Evolutionary conservation across 2,888 invertebrate genomes (phyloP).

Genomic region (Leptopilina drosophilae): DNA sequence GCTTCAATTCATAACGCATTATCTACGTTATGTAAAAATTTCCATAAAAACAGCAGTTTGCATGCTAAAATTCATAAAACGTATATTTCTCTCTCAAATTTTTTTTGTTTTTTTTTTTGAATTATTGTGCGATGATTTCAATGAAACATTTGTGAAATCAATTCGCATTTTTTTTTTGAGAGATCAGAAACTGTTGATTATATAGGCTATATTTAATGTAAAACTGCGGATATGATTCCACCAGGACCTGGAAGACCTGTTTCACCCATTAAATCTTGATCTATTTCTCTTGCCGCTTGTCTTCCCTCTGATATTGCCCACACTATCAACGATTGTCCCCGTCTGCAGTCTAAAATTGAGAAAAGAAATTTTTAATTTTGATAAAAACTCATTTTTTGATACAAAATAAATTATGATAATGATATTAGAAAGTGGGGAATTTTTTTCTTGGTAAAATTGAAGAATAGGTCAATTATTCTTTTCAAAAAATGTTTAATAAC

Average conservation of each 20-base stretch:
- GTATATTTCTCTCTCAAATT: background rate
- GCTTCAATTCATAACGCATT: conserved; percentile 34
- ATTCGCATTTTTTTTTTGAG: background rate
- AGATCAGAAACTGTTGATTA: conserved; percentile 38
- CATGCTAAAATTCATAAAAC: conserved; percentile 36
- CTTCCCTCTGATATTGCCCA: conserved; percentile 99
- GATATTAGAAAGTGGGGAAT: too few relatives aligned
- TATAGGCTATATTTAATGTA: conserved; percentile 56
- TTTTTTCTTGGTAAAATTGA: too few relatives aligned
- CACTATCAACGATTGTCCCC: conserved; percentile 99
- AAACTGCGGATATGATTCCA: conserved; percentile 83
- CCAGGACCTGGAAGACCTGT: conserved; percentile 95
- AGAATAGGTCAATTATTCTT: too few relatives aligned
- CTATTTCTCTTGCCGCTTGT: conserved; percentile 97
- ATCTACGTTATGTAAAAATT: conserved; percentile 32
- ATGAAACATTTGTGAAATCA: background rate
- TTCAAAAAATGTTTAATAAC: too few relatives aligned
- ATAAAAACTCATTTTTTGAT: too few relatives aligned
- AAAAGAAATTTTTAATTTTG: background rate
- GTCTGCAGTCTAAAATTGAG: conserved; percentile 90
- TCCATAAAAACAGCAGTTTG: conserved; percentile 40
- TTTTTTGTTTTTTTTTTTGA: background rate
- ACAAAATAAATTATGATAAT: too few relatives aligned
- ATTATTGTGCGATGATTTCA: background rate
- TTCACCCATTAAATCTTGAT: conserved; percentile 87